phyloP scores from a whole-genome alignment of 2,113 vertebrate genomes.

The Herpailurus yagouaroundi region DNA sequence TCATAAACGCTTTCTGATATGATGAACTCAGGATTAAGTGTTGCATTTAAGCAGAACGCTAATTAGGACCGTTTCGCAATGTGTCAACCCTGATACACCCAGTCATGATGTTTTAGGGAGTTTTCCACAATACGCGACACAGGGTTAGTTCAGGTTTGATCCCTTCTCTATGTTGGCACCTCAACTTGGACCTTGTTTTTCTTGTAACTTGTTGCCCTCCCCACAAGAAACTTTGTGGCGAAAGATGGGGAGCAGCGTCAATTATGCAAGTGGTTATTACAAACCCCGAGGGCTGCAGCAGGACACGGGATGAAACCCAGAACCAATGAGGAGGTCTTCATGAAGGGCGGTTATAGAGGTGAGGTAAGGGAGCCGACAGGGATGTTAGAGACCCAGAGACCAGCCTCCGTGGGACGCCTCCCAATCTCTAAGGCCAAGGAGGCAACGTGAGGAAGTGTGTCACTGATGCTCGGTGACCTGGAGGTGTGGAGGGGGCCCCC shows the following conservation, averaged over 20 bases:
- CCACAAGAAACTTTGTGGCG: not conserved
- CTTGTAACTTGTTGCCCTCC: not conserved
- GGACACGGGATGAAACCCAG: not conserved
- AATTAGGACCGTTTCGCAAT: not conserved
- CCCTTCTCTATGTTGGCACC: not conserved
- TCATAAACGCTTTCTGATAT: not conserved
- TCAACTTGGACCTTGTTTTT: not conserved
- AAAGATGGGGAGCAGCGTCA: accelerated
- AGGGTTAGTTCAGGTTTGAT: not conserved
- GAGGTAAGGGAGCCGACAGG: not conserved
- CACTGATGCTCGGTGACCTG: not conserved
- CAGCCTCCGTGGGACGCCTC: accelerated
- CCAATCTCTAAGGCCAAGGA: not conserved
- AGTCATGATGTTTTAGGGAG: not conserved
- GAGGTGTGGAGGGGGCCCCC: not conserved
- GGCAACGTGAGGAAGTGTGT: not conserved
- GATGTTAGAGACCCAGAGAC: accelerated
- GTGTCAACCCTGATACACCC: not conserved
- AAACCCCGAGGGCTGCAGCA: not conserved
- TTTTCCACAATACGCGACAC: not conserved
- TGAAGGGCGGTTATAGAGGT: not conserved
- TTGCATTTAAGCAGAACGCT: not conserved
- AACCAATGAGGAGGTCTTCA: not conserved
- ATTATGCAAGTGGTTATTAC: not conserved
- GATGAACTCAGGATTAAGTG: not conserved